phyloP scores from a whole-genome alignment of 2,888 invertebrate genomes.

The Ariolimax columbianus region DNA sequence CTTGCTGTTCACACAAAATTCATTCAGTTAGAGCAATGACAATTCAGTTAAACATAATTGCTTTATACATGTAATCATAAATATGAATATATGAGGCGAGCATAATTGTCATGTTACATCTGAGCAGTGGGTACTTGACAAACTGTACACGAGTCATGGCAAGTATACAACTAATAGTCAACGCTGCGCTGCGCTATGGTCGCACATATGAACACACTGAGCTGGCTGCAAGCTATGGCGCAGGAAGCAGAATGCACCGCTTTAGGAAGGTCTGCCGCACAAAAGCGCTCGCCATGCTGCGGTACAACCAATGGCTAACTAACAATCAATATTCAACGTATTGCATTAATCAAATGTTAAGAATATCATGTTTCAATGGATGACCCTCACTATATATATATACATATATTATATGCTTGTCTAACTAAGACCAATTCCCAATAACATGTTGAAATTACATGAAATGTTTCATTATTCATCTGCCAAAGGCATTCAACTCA shows the following conservation, averaged over 20 bases:
- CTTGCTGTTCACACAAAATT: too few relatives aligned
- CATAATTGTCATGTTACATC: not conserved
- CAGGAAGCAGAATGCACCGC: not conserved
- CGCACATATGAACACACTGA: not conserved
- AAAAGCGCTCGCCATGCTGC: not conserved
- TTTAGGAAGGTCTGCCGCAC: too few relatives aligned
- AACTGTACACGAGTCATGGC: not conserved
- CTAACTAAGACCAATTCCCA: not conserved
- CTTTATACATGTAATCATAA: not conserved
- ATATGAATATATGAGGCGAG: too few relatives aligned
- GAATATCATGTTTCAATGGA: too few relatives aligned
- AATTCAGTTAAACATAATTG: too few relatives aligned
- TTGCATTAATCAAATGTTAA: too few relatives aligned
- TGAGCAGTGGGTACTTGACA: not conserved
- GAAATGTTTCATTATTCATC: too few relatives aligned
- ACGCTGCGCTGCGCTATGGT: not conserved
- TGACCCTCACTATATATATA: too few relatives aligned
- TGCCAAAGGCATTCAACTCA: too few relatives aligned
- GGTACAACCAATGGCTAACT: not conserved
- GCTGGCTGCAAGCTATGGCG: slow-evolving; percentile 20
- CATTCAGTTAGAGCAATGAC: too few relatives aligned
- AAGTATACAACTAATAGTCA: not conserved
- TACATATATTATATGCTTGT: too few relatives aligned
- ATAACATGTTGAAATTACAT: too few relatives aligned
- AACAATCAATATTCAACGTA: not conserved